Percentiles rank a stretch among this genome's conserved stretches.
These are phyloP conservation scores for Malacosoma neustria DNA, from an alignment of 2,888 invertebrate species.

Conservation along the genomic window DNA sequence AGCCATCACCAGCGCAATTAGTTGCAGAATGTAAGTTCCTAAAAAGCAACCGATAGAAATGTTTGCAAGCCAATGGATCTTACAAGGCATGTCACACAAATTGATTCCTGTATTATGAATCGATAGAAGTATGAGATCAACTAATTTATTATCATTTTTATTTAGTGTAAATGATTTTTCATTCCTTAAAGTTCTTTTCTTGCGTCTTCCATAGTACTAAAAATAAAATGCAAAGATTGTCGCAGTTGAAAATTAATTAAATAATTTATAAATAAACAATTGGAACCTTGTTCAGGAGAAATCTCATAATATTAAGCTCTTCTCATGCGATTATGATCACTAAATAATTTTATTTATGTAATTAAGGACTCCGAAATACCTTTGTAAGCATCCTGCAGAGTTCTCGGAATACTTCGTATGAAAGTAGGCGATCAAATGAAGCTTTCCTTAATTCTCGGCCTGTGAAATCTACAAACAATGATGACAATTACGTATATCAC, in stretches of 20 bases:
- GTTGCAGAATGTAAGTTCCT: conserved; percentile 25
- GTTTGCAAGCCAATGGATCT: conserved; percentile 22
- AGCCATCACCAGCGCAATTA: conserved; percentile 25
- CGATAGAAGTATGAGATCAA: background rate
- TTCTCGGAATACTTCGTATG: background rate
- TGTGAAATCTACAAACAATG: background rate
- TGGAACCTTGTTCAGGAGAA: no score
- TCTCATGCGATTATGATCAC: no score
- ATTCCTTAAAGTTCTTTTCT: no score
- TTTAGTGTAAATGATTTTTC: background rate
- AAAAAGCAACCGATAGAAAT: conserved; percentile 27
- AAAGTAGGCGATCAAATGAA: background rate
- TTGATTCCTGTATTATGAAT: conserved; percentile 27
- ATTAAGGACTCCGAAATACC: no score
- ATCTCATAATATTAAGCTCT: no score
- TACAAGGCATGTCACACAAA: conserved; percentile 10
- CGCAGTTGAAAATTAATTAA: no score
- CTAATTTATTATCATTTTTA: background rate
- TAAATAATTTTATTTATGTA: no score
- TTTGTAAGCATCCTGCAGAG: background rate
- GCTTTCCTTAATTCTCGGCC: no score
- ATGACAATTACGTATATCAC: background rate
- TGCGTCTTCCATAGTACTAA: no score
- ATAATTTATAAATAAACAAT: no score
- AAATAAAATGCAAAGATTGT: no score